Conservation (phyloP, 2,797 vertebrate genomes). For the Perodicticus potto region DNA sequence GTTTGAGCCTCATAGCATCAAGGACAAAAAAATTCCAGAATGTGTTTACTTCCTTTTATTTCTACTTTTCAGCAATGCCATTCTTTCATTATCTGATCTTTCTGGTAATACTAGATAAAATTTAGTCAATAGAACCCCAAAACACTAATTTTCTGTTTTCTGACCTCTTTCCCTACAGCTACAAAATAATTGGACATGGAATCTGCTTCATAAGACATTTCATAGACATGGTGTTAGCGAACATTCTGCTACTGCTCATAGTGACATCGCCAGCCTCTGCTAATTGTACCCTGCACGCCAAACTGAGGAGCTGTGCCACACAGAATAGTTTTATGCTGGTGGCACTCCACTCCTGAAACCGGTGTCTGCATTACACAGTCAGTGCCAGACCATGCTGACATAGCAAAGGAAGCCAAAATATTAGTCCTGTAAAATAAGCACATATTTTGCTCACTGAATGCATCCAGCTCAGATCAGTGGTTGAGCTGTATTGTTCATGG, state of each 20-base stretch:
- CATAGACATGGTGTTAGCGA: not conserved
- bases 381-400: not conserved
- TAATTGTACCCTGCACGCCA: conserved; percentile 6
- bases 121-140: conserved; percentile 61
- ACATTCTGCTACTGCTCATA: not conserved
- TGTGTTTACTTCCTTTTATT: conserved; percentile 33
- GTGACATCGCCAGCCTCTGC: not conserved
- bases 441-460: not conserved
- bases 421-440: not conserved
- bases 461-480: not conserved
- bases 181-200: conserved; percentile 72
- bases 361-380: not conserved
- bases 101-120: conserved; percentile 58
- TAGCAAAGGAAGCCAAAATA: not conserved
- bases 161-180: conserved; percentile 56
- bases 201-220: conserved; percentile 52
- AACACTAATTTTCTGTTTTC: conserved; percentile 45
- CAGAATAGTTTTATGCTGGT: not conserved
- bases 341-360: not conserved
- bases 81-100: conserved; percentile 61
- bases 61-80: conserved; percentile 35
- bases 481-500: not conserved
- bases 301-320: not conserved
- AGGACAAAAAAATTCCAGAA: conserved; percentile 7
- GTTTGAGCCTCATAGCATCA: not conserved